Percentiles rank a stretch among this genome's conserved stretches.
Conservation (phyloP, 2,888 invertebrate genomes). For the Volucella inflata region DNA sequence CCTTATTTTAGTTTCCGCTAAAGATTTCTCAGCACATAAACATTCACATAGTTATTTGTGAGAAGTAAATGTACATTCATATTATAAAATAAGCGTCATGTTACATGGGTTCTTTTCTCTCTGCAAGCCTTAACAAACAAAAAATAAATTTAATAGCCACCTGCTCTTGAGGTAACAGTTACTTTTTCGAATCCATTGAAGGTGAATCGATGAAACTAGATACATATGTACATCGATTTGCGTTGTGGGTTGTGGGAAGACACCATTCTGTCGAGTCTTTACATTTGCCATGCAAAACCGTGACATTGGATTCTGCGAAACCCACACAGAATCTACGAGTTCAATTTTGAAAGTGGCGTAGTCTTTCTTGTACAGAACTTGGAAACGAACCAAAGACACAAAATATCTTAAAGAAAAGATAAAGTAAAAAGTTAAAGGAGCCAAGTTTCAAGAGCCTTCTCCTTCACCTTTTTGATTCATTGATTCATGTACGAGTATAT, state of each 20-base stretch:
- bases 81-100: too few species aligned
- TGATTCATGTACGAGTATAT: too few species aligned
- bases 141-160: slow-evolving; percentile 52
- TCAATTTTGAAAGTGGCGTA: slow-evolving; percentile 7
- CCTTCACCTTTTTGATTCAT: slow-evolving; percentile 49
- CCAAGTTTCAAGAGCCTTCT: slow-evolving; percentile 2
- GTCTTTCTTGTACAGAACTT: slow-evolving; percentile 22
- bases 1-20: slow-evolving; percentile 29
- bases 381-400: slow-evolving; percentile 1
- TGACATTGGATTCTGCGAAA: slow-evolving; percentile 60
- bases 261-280: slow-evolving; percentile 3
- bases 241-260: slow-evolving; percentile 41
- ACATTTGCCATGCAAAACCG: slow-evolving; percentile 54
- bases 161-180: slow-evolving; percentile 32
- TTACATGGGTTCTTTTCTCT: neutral
- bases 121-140: slow-evolving; percentile 21
- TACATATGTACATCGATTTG: slow-evolving; percentile 9
- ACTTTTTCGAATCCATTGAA: slow-evolving; percentile 16
- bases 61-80: neutral
- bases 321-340: slow-evolving; percentile 52
- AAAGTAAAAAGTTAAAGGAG: slow-evolving; percentile 33
- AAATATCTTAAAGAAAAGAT: neutral
- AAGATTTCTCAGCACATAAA: neutral
- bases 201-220: slow-evolving; percentile 42
- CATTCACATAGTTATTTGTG: neutral